Evolutionary conservation across 2,888 invertebrate genomes (phyloP).

Genomic region (Andrena bucephala): DNA sequence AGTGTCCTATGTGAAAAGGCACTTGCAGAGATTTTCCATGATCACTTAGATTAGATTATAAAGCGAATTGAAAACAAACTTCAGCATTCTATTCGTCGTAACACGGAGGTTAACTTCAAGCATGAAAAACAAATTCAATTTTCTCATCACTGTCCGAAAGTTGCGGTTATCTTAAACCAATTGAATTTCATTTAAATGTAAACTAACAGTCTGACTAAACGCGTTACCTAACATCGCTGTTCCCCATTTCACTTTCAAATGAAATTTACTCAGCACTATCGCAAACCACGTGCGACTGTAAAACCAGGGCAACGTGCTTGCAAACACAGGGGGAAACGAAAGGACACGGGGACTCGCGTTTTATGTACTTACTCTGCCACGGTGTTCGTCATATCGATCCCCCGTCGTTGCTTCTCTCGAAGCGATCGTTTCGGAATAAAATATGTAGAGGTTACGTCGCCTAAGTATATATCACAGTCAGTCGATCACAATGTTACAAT

Average conservation of each 20-base stretch:
- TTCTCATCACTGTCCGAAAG: background rate
- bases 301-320: background rate
- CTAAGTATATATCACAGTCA: slow-evolving; percentile 72
- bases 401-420: background rate
- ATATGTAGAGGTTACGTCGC: slow-evolving; percentile 44
- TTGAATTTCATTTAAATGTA: background rate
- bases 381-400: slow-evolving; percentile 34
- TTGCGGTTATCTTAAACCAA: too few species aligned
- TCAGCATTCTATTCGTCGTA: too few species aligned
- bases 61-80: too few species aligned
- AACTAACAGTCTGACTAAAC: background rate
- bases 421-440: slow-evolving; percentile 11
- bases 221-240: background rate
- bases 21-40: too few species aligned
- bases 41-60: too few species aligned
- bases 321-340: slow-evolving; percentile 8
- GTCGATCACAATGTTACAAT: slow-evolving; percentile 68
- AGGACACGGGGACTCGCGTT: background rate
- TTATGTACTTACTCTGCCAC: slow-evolving; percentile 64
- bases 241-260: background rate
- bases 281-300: background rate
- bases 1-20: too few species aligned
- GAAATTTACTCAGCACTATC: background rate
- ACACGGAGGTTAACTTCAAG: too few species aligned
- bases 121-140: background rate